These are phyloP conservation scores for Philopedon plagiatum DNA, from an alignment of 2,888 invertebrate genomes.

Conservation along the genomic window DNA sequence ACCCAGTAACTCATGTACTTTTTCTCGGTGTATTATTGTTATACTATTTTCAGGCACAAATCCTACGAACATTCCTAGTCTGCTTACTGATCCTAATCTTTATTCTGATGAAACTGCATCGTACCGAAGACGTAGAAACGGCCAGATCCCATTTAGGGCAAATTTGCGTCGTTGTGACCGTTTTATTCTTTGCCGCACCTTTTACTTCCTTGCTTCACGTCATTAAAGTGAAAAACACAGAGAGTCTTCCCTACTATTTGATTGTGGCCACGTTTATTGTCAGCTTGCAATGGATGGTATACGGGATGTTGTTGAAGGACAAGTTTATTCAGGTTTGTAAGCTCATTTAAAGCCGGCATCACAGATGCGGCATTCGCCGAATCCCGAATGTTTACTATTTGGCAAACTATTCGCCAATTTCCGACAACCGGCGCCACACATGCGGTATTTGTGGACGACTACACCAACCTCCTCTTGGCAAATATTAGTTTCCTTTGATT, in stretches of 20 bases:
- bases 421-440: no score
- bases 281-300: slow-evolving; percentile 86
- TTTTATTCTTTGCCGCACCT: slow-evolving; percentile 87
- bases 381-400: no score
- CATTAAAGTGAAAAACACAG: slow-evolving; percentile 83
- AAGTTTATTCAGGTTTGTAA: slow-evolving; percentile 80
- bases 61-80: slow-evolving; percentile 75
- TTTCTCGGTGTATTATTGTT: not conserved
- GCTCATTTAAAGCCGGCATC: slow-evolving; percentile 24
- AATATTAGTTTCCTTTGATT: no score
- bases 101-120: slow-evolving; percentile 74
- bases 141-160: slow-evolving; percentile 78
- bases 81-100: slow-evolving; percentile 71
- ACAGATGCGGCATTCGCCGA: no score
- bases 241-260: slow-evolving; percentile 89
- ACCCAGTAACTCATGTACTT: no score
- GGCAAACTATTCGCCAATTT: no score
- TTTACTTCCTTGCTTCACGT: slow-evolving; percentile 86
- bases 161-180: slow-evolving; percentile 80
- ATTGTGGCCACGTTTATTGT: slow-evolving; percentile 88
- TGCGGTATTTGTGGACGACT: no score
- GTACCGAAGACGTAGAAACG: slow-evolving; percentile 71
- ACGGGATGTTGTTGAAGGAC: slow-evolving; percentile 86
- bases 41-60: slow-evolving; percentile 66
- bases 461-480: no score